Conservation (phyloP, 2,113 vertebrate genomes). For the Pitta sordida region DNA sequence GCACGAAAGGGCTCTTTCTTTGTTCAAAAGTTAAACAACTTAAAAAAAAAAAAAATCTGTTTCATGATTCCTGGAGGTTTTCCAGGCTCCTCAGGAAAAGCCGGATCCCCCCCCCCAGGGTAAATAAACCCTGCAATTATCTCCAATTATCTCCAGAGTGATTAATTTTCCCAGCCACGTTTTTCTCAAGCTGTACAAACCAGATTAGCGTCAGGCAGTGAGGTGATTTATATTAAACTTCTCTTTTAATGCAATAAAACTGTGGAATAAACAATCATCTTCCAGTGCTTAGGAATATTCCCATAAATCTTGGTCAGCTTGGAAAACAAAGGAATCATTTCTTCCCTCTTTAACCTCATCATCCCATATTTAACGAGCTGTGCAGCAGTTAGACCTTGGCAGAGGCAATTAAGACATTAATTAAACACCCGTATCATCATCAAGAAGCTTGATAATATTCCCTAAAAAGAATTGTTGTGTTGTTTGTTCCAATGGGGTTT, state of each 20-base stretch:
- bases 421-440: neutral
- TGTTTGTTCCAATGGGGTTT: neutral
- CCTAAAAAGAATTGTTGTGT: neutral
- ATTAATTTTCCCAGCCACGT: neutral
- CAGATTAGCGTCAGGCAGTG: neutral
- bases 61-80: neutral
- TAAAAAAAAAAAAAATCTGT: neutral
- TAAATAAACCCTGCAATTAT: neutral
- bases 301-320: neutral
- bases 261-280: neutral
- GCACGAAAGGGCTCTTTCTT: fast-evolving
- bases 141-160: neutral
- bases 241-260: neutral
- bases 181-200: neutral
- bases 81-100: neutral
- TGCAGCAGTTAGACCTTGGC: neutral
- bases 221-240: neutral
- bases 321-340: neutral
- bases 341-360: neutral
- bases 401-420: neutral
- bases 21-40: neutral
- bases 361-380: neutral
- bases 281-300: conserved; percentile 29
- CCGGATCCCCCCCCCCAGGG: neutral
- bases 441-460: neutral